phyloP scores from a whole-genome alignment of 2,888 invertebrate species.

The Meteorus colon region DNA sequence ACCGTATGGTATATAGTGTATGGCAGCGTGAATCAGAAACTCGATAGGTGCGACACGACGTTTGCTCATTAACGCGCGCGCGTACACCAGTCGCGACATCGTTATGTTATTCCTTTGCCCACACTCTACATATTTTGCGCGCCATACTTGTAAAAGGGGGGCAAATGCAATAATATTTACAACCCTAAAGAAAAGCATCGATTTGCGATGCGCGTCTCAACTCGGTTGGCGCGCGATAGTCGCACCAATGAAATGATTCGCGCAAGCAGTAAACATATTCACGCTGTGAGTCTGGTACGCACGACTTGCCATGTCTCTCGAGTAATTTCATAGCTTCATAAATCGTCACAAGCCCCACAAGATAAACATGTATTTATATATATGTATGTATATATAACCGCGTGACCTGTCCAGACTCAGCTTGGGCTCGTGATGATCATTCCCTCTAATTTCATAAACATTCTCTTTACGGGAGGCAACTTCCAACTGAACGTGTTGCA shows the following conservation, averaged over 20 bases:
- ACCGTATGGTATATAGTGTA: slow-evolving; percentile 12
- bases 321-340: slow-evolving; percentile 47
- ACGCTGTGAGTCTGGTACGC: slow-evolving; percentile 34
- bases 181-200: slow-evolving; percentile 39
- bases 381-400: slow-evolving; percentile 7
- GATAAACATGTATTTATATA: background rate
- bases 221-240: slow-evolving; percentile 18
- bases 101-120: slow-evolving; percentile 1
- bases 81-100: slow-evolving; percentile 19
- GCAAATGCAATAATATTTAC: slow-evolving; percentile 35
- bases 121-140: slow-evolving; percentile 18
- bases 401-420: slow-evolving; percentile 33
- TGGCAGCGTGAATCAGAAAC: slow-evolving; percentile 48
- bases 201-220: slow-evolving; percentile 35
- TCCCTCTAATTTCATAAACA: slow-evolving; percentile 47
- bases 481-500: slow-evolving; percentile 15
- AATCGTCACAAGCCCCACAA: slow-evolving; percentile 35
- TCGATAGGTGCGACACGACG: slow-evolving; percentile 46
- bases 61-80: slow-evolving; percentile 48
- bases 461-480: slow-evolving; percentile 38
- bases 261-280: slow-evolving; percentile 40
- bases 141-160: slow-evolving; percentile 14
- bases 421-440: slow-evolving; percentile 33
- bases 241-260: slow-evolving; percentile 40
- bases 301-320: slow-evolving; percentile 36